Evolutionary conservation across 1,140 invertebrate species (phyloP).

Genomic region (Teleopsis dalmanni): DNA sequence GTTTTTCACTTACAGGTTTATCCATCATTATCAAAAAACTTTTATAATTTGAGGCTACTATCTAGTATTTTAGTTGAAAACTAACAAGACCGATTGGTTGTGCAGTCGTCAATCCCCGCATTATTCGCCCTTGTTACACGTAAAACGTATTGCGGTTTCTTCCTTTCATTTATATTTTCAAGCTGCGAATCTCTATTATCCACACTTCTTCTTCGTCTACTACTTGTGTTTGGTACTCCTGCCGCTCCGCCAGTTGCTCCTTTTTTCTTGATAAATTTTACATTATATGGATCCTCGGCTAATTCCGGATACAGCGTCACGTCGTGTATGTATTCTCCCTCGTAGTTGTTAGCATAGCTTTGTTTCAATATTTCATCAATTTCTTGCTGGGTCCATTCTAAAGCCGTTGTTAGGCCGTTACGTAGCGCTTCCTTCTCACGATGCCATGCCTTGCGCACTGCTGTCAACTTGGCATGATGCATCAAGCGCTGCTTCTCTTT

Average conservation of each 20-base stretch:
- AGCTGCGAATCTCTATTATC: background rate
- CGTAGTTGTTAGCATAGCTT: conserved; percentile 74
- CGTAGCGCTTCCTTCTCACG: conserved; percentile 76
- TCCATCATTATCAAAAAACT: too few relatives aligned
- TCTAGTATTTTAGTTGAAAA: too few relatives aligned
- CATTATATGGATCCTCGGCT: conserved; percentile 91
- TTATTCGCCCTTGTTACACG: background rate
- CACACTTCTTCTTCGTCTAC: conserved; percentile 24
- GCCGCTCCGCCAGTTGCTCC: conserved; percentile 36
- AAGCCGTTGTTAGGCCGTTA: conserved; percentile 61
- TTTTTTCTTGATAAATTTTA: conserved; percentile 78
- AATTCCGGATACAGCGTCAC: conserved; percentile 82
- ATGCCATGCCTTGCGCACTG: conserved; percentile 86
- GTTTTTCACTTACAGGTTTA: background rate
- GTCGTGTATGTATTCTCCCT: conserved; percentile 85
- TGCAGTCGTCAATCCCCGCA: background rate
- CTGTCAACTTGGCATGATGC: conserved; percentile 78
- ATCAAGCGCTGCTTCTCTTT: conserved; percentile 80
- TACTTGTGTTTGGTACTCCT: conserved; percentile 25
- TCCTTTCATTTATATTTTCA: conserved; percentile 1
- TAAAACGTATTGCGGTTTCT: conserved; percentile 2
- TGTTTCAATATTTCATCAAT: conserved; percentile 80
- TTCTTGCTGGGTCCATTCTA: conserved; percentile 71
- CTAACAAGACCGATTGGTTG: too few relatives aligned
- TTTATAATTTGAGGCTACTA: too few relatives aligned